Evolutionary conservation across 2,113 vertebrate species (phyloP), one percentile per base, ranked within the genome.

Genomic region (Hemiprocne comata): DNA sequence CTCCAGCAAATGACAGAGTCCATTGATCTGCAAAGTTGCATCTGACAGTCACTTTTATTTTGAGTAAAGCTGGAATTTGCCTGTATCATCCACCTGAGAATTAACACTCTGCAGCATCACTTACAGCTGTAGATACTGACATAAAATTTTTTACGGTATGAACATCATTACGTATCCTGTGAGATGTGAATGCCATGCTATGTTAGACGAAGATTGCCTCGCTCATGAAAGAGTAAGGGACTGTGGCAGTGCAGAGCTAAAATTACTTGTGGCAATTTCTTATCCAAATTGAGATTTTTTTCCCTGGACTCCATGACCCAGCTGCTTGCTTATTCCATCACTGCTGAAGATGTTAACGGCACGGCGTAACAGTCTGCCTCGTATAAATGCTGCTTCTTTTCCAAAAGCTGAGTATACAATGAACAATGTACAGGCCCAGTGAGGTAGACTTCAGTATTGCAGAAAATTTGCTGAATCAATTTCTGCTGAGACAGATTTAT

Each of bases 211-310:
- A 90, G 77, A 92, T 95, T 95, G 74, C 81, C 89, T 93, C 42
- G 0, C 33, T 90, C 83, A 73, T 94, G 90, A 94, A 91, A 90
- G 90, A 66, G 67, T 53, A 71, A 81, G 70, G 34, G 33, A 53
- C 61, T 77, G 65, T 10, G 44, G 46, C 67, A 70, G n/a, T 3
- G 51, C 7, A 54, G 67, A 90, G 67, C 31, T 91, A 54, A 95
- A 94, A 95, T 92, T 87, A 95, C 67, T 83, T 84, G 67, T 93
- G 77, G 87, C 87, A 81, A 69, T 95, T 96, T 82, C 70, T 91
- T 87, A 91, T 87, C 96, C 95, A 95, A 95, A 96, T 75, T 64
- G 91, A 90, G 83, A 94, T 96, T 95, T 48, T 48, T 40, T 96
- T 78, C 60, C 69, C 86, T 74, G 33, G 55, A 58, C 64, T 90